Percentiles rank a stretch among this genome's conserved stretches.
These are phyloP conservation scores for Dasyprocta punctata DNA, from an alignment of 2,113 vertebrate species.

Conservation along the genomic window DNA sequence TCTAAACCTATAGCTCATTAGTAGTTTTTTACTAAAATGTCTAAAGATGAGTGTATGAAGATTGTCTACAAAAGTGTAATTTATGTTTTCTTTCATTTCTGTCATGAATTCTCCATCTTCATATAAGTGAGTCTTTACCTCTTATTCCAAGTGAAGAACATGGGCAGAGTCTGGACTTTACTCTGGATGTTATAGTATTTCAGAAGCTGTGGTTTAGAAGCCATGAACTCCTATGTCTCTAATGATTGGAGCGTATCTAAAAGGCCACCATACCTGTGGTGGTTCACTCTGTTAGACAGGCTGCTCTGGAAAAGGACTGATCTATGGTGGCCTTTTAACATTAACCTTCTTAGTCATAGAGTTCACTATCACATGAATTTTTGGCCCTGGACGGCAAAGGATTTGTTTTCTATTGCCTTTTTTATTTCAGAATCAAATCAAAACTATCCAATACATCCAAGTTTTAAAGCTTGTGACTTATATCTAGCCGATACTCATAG, in stretches of 20 bases:
- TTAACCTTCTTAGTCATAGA: constrained; percentile 12
- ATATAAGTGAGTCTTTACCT: not conserved
- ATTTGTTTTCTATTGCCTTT: not conserved
- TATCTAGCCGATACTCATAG: not conserved
- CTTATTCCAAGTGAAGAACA: not conserved
- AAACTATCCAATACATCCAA: not conserved
- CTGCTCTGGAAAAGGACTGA: no score
- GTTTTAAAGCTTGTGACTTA: not conserved
- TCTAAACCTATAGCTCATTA: not conserved
- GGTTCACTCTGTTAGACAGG: not conserved
- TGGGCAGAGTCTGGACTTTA: not conserved
- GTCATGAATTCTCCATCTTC: not conserved
- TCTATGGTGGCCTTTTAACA: not conserved
- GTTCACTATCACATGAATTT: not conserved
- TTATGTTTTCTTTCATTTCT: not conserved
- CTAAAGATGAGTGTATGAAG: not conserved
- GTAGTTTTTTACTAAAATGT: not conserved
- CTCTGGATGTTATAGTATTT: not conserved
- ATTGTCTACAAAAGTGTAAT: not conserved
- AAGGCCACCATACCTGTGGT: not conserved
- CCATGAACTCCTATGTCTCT: not conserved
- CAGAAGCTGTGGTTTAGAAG: not conserved
- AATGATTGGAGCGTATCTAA: not conserved
- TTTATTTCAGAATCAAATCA: not conserved
- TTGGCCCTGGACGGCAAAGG: not conserved